Evolutionary conservation across 2,113 vertebrate species (phyloP).

Genomic region (Lutjanus erythropterus): DNA sequence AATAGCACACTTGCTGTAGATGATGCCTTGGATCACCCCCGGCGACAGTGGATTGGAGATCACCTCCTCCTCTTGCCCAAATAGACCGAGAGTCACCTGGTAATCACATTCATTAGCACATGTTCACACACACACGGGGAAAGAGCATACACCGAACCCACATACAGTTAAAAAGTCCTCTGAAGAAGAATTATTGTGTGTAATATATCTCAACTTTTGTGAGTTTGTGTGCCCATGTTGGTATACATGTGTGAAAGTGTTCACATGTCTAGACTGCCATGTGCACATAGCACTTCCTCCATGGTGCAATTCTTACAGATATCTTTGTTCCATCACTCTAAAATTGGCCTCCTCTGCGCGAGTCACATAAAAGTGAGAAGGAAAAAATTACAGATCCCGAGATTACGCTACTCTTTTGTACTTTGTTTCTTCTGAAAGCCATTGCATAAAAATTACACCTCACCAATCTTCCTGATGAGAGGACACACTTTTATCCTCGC

Average conservation of each 20-base stretch:
- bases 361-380: conserved; percentile 42
- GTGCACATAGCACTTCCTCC: background rate
- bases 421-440: conserved; percentile 58
- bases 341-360: conserved; percentile 65
- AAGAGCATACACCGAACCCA: background rate
- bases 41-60: conserved; percentile 98
- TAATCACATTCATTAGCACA: background rate
- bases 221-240: background rate
- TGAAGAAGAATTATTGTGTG: background rate
- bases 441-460: conserved; percentile 67
- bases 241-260: background rate
- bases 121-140: background rate
- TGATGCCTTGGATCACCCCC: conserved; percentile 94
- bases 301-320: conserved; percentile 29
- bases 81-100: conserved; percentile 96
- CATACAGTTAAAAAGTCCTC: conserved; percentile 1
- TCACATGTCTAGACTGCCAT: background rate
- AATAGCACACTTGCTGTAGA: conserved; percentile 92
- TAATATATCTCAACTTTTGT: background rate
- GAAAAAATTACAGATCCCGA: conserved; percentile 36
- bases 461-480: conserved; percentile 48
- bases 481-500: conserved; percentile 47
- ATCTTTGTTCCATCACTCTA: conserved; percentile 43
- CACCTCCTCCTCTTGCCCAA: conserved; percentile 96
- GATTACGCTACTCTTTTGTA: conserved; percentile 55